Conservation (phyloP, 1,140 invertebrate genomes). For the Monomorium pharaonis region DNA sequence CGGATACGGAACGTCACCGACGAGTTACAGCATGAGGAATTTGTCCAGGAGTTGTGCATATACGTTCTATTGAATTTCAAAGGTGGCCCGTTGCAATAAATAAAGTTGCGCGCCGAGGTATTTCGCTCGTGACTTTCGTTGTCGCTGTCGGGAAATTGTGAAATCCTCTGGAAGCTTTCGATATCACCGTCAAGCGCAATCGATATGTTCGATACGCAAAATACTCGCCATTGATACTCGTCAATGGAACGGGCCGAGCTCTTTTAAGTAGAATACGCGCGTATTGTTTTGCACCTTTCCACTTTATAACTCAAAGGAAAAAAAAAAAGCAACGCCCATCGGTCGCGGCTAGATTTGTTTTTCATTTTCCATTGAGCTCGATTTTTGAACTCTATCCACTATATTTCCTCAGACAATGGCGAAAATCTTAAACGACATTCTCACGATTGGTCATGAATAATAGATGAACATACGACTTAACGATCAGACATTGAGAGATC, state of each 20-base stretch:
- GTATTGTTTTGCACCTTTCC: constrained; percentile 20
- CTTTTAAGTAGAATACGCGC: constrained; percentile 8
- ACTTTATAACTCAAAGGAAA: background rate
- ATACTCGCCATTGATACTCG: constrained; percentile 38
- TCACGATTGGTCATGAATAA: constrained; percentile 14
- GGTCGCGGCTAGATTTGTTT: background rate
- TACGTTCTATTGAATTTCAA: constrained; percentile 67
- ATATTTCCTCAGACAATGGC: background rate
- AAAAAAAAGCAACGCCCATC: background rate
- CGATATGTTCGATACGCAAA: constrained; percentile 10
- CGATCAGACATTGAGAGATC: background rate
- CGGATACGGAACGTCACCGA: constrained; percentile 3
- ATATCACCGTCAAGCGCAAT: constrained; percentile 21
- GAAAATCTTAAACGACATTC: background rate
- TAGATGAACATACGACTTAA: background rate
- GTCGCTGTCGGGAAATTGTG: constrained; percentile 28
- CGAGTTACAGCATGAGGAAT: constrained; percentile 50
- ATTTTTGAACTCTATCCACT: background rate
- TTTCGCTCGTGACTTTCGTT: constrained; percentile 10
- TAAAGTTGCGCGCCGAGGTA: constrained; percentile 60
- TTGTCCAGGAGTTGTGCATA: constrained; percentile 31
- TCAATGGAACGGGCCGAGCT: constrained; percentile 9
- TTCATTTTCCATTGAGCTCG: background rate
- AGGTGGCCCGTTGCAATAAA: constrained; percentile 65
- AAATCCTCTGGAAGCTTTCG: constrained; percentile 56